Evolutionary conservation across 2,888 invertebrate species (phyloP), one percentile per base, ranked within the genome.

Genomic region (Piscicola geometra): DNA sequence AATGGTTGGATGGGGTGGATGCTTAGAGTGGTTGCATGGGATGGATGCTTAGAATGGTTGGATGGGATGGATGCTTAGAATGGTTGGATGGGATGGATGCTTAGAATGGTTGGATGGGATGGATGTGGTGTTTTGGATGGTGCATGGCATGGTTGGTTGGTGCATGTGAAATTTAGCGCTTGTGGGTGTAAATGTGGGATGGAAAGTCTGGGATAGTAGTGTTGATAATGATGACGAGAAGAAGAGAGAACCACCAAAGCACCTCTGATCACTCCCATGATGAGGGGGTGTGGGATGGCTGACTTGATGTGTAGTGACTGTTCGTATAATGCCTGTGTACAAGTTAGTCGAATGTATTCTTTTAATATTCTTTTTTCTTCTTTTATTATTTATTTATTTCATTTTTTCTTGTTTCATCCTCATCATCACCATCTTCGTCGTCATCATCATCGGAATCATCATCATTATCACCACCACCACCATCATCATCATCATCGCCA

Each of bases 181-280:
- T n/a, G n/a, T n/a, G n/a, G n/a, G n/a, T n/a, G n/a, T n/a, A n/a
- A n/a, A n/a, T n/a, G n/a, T n/a, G n/a, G n/a, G n/a, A n/a, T n/a
- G n/a, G n/a, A n/a, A n/a, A n/a, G n/a, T n/a, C n/a, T n/a, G n/a
- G n/a, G n/a, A n/a, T n/a, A n/a, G n/a, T n/a, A n/a, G n/a, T n/a
- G n/a, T n/a, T n/a, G n/a, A n/a, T n/a, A n/a, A n/a, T n/a, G n/a
- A n/a, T n/a, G n/a, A n/a, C n/a, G n/a, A n/a, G n/a, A n/a, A n/a
- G n/a, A n/a, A n/a, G 25, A 1, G 67, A 32, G 18, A 47, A 75
- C 21, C 30, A 71, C 18, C 18, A 56, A n/a, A 30, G 25, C 30
- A 93, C 93, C 93, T 90, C 97, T 89, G 78, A 99, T 99, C 47
- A 99, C 97, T 21, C 98, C 98, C 97, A 99, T 97, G 81, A 99